Percentiles rank a stretch among this genome's conserved stretches.
Conservation (phyloP, 2,113 vertebrate genomes). For the Hemiscyllium ocellatum region DNA sequence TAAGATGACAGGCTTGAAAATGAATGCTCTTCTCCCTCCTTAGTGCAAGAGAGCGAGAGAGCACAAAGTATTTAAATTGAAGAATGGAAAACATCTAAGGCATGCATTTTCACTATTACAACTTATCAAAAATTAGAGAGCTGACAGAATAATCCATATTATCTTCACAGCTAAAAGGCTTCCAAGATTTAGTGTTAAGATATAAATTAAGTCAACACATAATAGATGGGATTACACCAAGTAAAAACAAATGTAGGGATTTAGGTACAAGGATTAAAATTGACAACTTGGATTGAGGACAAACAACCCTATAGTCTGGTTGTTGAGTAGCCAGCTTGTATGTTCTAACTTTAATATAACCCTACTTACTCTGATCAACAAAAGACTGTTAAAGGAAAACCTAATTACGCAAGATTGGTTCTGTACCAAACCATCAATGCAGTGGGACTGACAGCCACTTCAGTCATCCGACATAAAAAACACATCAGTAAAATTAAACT, state of each 20-base stretch:
- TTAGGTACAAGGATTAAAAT: neutral
- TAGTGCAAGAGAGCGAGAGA: neutral
- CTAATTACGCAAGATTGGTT: neutral
- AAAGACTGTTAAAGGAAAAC: neutral
- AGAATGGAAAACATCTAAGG: neutral
- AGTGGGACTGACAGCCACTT: neutral
- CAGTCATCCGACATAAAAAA: neutral
- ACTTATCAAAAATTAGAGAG: neutral
- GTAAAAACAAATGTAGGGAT: too few species aligned
- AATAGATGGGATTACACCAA: neutral
- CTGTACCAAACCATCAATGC: neutral
- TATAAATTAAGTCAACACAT: neutral
- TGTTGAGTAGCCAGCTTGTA: neutral
- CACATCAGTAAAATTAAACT: neutral
- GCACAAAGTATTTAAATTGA: neutral
- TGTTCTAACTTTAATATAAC: neutral
- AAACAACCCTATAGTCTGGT: neutral
- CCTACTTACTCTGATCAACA: neutral
- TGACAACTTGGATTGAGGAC: neutral
- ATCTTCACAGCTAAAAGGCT: neutral
- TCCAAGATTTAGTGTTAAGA: neutral
- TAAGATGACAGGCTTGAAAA: neutral
- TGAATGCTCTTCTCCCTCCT: neutral
- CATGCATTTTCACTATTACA: neutral
- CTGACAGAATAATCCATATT: neutral